Evolutionary conservation across 2,113 vertebrate species (phyloP).

Genomic region (Mesembrinibis cayennensis): DNA sequence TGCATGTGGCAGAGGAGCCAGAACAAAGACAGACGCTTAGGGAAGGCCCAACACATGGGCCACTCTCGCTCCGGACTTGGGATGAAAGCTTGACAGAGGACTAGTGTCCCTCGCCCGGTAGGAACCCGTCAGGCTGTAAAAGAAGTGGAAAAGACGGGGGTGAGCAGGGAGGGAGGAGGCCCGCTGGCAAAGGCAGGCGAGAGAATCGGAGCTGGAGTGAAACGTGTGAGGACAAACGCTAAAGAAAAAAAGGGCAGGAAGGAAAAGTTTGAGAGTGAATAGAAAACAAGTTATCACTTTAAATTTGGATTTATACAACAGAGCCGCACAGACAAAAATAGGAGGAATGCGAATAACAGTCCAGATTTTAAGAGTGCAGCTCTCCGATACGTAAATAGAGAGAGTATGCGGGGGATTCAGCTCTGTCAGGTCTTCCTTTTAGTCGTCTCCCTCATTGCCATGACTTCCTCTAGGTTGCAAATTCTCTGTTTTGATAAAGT

Average conservation of each 20-base stretch:
- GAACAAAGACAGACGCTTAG: not conserved
- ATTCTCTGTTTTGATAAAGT: not conserved
- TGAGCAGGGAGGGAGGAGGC: not conserved
- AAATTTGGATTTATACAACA: not conserved
- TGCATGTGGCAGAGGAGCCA: not conserved
- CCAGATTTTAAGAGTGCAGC: not conserved
- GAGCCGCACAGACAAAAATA: not conserved
- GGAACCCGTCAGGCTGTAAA: not conserved
- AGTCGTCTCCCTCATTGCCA: not conserved
- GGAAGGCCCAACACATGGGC: not conserved
- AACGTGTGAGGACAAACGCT: not conserved
- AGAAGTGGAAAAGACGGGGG: not conserved
- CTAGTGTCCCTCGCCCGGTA: fast-evolving
- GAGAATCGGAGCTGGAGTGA: not conserved
- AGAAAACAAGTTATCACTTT: not conserved
- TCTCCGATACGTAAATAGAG: not conserved
- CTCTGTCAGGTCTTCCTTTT: not conserved
- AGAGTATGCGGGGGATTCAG: not conserved
- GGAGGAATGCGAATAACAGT: not conserved
- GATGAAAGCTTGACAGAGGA: not conserved
- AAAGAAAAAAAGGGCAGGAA: not conserved
- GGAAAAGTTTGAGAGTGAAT: not conserved
- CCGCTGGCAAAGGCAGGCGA: not conserved
- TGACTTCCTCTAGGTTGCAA: not conserved
- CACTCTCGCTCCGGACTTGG: not conserved